Base-by-base conservation (phyloP, 2,113 vertebrate genomes). In the Microtus pennsylvanicus region DNA sequence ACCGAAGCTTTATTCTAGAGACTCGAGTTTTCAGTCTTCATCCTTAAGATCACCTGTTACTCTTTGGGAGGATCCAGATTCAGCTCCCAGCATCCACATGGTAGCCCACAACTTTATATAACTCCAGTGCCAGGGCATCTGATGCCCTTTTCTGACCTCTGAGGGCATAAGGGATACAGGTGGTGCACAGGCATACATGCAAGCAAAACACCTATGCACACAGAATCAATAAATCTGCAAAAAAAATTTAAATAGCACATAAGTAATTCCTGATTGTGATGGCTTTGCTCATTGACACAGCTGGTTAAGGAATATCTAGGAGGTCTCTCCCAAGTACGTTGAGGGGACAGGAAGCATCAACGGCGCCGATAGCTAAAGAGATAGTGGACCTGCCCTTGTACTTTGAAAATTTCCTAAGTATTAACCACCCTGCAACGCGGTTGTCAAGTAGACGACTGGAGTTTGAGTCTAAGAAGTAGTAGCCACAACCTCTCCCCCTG, bases 1-100 rank as follows among this genome's bases (percentile, higher is more conserved):
- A 80, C 16, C n/a, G 78, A 10, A 83, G 5, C 5, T 33, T 70
- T 33, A 91, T 63, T 82, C 8, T 76, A 58, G 26, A 26, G 22
- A 16, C 26, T 65, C 90, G 96, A 91, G 81, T 89, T 90, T 77
- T 86, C 92, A 78, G 63, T 24, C 78, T 96, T 55, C 55, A 75
- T 88, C n/a, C 55, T n/a, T 69, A 65, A 65, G 52, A 81, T 11
- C 52, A 58, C 11, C 35, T 61, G 77, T 55, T 33, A 35, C 11
- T 82, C 80, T 61, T 82, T 55, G 33, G 35, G 22, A 82, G 52
- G 52, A 38, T 1, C 35, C 33, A 38, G 80, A 82, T 38, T 82
- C 52, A 58, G 30, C 58, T 81, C 21, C 78, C 78, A 81, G 35
- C 5, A n/a, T 11, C 35, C 21, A 38, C 78, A 81, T 7, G 1